These are phyloP conservation scores for Amblyopsis rosae DNA, from an alignment of 2,113 vertebrate genomes.

Conservation along the genomic window DNA sequence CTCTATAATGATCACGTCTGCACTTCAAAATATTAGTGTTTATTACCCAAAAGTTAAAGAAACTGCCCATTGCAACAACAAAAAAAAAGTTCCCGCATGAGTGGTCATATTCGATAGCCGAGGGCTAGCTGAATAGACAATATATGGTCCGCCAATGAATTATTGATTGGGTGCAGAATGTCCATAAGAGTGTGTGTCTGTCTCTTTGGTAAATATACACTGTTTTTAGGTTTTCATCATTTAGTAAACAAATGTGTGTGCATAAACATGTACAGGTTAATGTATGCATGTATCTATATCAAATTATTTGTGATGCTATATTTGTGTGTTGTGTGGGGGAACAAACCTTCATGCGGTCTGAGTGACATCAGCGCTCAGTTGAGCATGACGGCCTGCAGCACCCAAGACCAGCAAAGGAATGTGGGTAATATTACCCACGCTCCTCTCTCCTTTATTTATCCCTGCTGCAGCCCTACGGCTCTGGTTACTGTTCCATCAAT, in stretches of 20 bases:
- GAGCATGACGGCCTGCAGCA: conserved; percentile 42
- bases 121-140: background rate
- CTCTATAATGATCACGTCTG: too few relatives aligned
- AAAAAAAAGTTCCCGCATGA: background rate
- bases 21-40: too few relatives aligned
- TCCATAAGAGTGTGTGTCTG: background rate
- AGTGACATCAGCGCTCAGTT: conserved; percentile 60
- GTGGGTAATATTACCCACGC: conserved; percentile 52
- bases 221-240: conserved; percentile 1
- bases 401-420: conserved; percentile 43
- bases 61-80: background rate
- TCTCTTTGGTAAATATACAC: background rate
- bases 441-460: conserved; percentile 62
- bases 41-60: too few relatives aligned
- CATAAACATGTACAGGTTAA: background rate
- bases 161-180: conserved; percentile 18
- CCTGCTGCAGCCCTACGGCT: conserved; percentile 34
- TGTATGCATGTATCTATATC: background rate
- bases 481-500: conserved; percentile 42
- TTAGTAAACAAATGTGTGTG: conserved; percentile 20
- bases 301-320: background rate
- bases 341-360: conserved; percentile 19
- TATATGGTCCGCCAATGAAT: conserved; percentile 17
- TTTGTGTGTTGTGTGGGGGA: conserved; percentile 9
- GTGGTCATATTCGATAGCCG: background rate